Conservation (phyloP, 2,797 vertebrate genomes). For the Coendou prehensilis region DNA sequence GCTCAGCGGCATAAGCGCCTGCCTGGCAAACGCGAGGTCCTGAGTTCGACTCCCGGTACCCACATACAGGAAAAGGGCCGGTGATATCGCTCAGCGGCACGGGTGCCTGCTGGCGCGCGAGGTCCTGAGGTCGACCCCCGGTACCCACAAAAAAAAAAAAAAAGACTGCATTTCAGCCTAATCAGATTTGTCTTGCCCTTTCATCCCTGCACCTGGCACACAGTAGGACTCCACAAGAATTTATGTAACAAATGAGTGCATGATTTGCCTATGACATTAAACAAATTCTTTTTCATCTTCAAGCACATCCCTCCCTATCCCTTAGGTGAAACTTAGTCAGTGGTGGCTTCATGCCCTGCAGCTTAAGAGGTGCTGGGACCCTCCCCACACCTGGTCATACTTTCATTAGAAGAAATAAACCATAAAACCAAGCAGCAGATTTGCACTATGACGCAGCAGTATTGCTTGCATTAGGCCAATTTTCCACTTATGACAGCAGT, state of each 20-base stretch:
- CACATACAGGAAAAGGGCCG: too few relatives aligned
- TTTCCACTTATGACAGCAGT: constrained; percentile 90
- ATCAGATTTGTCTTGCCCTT: not conserved
- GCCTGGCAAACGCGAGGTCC: too few relatives aligned
- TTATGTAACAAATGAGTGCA: not conserved
- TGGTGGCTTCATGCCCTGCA: not conserved
- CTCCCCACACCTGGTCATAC: constrained; percentile 50
- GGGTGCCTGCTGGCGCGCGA: too few relatives aligned
- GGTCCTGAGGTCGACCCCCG: too few relatives aligned
- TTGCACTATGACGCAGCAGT: constrained; percentile 89
- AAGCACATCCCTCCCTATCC: not conserved
- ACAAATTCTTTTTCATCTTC: not conserved
- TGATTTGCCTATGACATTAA: not conserved
- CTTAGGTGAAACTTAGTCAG: not conserved
- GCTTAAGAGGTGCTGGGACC: constrained; percentile 53
- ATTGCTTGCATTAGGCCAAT: constrained; percentile 90
- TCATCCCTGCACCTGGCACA: too few relatives aligned
- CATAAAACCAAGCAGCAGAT: constrained; percentile 84
- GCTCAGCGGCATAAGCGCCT: too few relatives aligned
- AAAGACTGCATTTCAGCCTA: not conserved
- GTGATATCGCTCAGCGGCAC: too few relatives aligned
- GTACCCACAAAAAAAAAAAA: too few relatives aligned
- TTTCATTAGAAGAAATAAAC: constrained; percentile 87
- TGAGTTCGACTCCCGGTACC: too few relatives aligned
- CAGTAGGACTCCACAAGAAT: not conserved